Percentiles rank a stretch among this genome's conserved stretches.
phyloP scores from a whole-genome alignment of 1,140 invertebrate genomes.

The Pogonus chalceus region DNA sequence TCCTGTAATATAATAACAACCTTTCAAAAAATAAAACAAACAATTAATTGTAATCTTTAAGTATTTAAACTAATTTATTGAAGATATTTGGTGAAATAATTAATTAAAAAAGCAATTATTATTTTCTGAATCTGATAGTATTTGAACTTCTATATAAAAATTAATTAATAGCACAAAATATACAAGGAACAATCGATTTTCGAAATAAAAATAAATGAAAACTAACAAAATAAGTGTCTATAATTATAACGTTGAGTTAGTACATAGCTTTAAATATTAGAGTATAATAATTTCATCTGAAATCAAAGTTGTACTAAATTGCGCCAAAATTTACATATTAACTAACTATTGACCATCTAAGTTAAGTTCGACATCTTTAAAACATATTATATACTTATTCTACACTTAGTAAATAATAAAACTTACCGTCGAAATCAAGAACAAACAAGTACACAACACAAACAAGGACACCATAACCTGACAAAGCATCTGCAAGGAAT shows the following conservation, averaged over 20 bases:
- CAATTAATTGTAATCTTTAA: not conserved
- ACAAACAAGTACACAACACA: constrained; percentile 28
- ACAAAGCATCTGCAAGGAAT: constrained; percentile 24
- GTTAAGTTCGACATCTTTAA: not conserved
- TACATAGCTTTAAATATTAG: constrained; percentile 5
- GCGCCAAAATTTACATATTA: not conserved
- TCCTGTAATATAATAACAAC: constrained; percentile 10
- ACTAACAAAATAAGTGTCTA: no score
- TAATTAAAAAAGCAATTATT: not conserved
- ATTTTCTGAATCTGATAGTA: not conserved
- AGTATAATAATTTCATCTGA: constrained; percentile 1
- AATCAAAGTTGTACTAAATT: no score
- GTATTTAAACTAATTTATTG: not conserved
- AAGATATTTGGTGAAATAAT: not conserved
- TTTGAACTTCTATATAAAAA: constrained; percentile 4
- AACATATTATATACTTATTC: not conserved
- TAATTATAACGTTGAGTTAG: not conserved
- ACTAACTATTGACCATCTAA: not conserved
- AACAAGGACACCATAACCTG: constrained; percentile 28
- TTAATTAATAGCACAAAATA: constrained; percentile 10
- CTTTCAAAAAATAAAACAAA: not conserved
- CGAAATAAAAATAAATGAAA: constrained; percentile 15
- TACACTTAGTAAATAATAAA: not conserved
- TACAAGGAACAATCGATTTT: constrained; percentile 11
- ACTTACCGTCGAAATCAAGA: constrained; percentile 27